Evolutionary conservation across 2,113 vertebrate genomes (phyloP).

Genomic region (Theristicus caerulescens): DNA sequence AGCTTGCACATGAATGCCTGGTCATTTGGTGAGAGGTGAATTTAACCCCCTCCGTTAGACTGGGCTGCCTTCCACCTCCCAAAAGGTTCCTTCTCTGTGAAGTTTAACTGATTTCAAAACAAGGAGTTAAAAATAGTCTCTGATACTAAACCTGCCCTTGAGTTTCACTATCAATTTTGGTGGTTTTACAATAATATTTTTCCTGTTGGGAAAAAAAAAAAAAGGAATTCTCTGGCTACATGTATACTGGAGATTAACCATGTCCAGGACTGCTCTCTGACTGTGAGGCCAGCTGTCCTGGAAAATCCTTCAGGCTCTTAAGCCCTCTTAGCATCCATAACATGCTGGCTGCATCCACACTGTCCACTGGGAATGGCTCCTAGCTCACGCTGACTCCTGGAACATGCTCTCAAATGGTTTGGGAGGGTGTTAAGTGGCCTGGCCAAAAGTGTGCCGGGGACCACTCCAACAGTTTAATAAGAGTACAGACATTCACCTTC

Average conservation of each 20-base stretch:
- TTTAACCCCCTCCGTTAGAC: not conserved
- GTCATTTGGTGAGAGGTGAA: not conserved
- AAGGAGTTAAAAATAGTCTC: not conserved
- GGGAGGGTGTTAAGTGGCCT: not conserved
- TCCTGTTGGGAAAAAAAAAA: fast-evolving
- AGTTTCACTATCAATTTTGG: not conserved
- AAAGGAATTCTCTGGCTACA: not conserved
- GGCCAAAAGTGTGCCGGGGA: not conserved
- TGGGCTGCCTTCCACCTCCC: not conserved
- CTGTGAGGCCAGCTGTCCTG: constrained; percentile 58
- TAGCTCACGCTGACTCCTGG: not conserved
- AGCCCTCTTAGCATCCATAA: constrained; percentile 47
- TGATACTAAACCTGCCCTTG: not conserved
- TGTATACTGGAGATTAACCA: constrained; percentile 10
- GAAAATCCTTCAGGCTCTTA: constrained; percentile 55
- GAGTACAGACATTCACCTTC: not conserved
- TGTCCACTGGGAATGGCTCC: constrained; percentile 11
- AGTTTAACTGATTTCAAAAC: not conserved
- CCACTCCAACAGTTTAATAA: not conserved
- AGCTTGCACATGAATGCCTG: constrained; percentile 2
- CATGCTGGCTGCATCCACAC: constrained; percentile 31
- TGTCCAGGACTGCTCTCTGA: not conserved
- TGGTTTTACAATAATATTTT: not conserved
- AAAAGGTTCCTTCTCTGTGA: not conserved
- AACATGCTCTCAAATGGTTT: not conserved